Evolutionary conservation across 2,888 invertebrate species (phyloP).

Genomic region (Cantharis lateralis): DNA sequence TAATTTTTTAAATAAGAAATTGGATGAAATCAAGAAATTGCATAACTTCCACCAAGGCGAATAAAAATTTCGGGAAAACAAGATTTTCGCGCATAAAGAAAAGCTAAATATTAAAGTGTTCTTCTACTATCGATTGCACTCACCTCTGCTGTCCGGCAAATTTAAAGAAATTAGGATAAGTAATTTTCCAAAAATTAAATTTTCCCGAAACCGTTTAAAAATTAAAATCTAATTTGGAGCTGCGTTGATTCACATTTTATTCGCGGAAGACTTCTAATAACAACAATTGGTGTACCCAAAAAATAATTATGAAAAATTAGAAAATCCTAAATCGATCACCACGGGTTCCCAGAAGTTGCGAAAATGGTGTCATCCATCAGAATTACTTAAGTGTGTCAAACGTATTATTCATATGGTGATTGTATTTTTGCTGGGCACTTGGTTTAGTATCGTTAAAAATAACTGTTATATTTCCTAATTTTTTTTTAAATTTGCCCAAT

Average conservation of each 20-base stretch:
- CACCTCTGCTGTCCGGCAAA: not conserved
- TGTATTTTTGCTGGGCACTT: not conserved
- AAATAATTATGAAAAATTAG: slow-evolving; percentile 1
- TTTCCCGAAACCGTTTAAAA: not conserved
- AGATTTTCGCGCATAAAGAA: not conserved
- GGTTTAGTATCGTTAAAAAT: not conserved
- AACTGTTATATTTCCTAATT: not conserved
- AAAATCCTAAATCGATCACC: not conserved
- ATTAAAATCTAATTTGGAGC: not conserved
- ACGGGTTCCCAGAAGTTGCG: not conserved
- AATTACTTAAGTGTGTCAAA: not conserved
- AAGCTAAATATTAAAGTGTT: not conserved
- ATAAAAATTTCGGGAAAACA: not conserved
- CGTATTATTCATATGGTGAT: not conserved
- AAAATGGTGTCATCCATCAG: not conserved
- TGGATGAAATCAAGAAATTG: slow-evolving; percentile 12
- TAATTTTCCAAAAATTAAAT: not conserved
- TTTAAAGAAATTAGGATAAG: too few relatives aligned
- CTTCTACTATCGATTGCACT: too few relatives aligned
- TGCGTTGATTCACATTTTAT: not conserved
- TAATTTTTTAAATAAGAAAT: not conserved
- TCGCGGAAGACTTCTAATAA: not conserved
- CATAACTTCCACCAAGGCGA: slow-evolving; percentile 2
- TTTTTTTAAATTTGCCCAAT: not conserved
- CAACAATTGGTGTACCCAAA: not conserved